A percentile compares a stretch with the other conserved stretches of the same genome.
These are phyloP conservation scores for Papilio aristodemus DNA, from an alignment of 1,140 invertebrate species.

Conservation along the genomic window DNA sequence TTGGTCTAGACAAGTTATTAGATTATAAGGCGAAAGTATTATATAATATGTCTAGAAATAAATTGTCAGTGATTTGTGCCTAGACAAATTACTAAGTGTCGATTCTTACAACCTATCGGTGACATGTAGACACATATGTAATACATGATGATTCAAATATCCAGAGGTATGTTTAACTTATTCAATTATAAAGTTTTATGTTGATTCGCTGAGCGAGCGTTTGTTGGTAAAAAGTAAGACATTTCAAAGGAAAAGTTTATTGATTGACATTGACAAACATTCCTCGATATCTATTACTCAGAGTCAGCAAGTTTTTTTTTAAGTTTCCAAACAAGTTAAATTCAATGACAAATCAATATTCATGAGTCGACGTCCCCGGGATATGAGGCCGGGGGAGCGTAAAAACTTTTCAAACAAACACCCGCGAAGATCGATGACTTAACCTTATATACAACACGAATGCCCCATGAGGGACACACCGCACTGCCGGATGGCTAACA, in stretches of 20 bases:
- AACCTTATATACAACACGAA: constrained; percentile 40
- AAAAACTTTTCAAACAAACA: constrained; percentile 54
- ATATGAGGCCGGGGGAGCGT: constrained; percentile 28
- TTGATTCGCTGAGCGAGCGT: no score
- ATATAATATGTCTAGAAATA: no score
- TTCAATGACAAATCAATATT: constrained; percentile 45
- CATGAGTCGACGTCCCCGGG: constrained; percentile 36
- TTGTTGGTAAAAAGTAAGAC: no score
- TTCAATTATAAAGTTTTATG: background rate
- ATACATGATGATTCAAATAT: no score
- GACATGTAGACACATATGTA: no score
- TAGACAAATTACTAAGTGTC: no score
- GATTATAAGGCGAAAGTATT: no score
- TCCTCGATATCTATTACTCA: constrained; percentile 14
- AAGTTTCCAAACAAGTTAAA: constrained; percentile 19
- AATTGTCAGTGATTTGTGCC: no score
- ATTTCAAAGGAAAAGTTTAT: constrained; percentile 13
- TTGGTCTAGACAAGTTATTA: no score
- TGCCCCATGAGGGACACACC: constrained; percentile 38
- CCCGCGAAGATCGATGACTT: constrained; percentile 51
- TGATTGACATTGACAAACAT: background rate
- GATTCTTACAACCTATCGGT: no score
- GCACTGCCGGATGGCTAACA: constrained; percentile 26
- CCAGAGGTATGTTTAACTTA: background rate
- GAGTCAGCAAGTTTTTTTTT: constrained; percentile 7